Percentiles rank a stretch among this genome's conserved stretches.
These are phyloP conservation scores for Eupelmus urozonus DNA, from an alignment of 2,888 invertebrate genomes.

Conservation along the genomic window DNA sequence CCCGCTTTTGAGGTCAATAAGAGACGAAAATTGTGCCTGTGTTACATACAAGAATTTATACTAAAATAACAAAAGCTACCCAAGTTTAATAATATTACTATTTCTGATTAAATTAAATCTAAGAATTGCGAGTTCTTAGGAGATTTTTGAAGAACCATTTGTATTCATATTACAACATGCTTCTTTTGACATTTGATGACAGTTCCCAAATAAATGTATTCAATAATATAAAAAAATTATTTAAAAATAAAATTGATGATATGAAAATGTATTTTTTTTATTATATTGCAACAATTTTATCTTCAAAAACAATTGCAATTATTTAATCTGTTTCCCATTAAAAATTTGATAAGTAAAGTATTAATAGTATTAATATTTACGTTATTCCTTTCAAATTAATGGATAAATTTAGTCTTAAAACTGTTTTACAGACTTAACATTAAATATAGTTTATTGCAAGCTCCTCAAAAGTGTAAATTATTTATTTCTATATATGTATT, in stretches of 20 bases:
- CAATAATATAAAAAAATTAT: conserved; percentile 35
- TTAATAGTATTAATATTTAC: neutral
- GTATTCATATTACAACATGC: neutral
- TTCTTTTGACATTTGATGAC: conserved; percentile 23
- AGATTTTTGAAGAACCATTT: conserved; percentile 6
- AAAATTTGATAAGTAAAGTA: conserved; percentile 32
- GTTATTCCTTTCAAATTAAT: conserved; percentile 16
- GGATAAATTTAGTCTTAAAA: conserved; percentile 35
- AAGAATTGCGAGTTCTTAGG: conserved; percentile 26
- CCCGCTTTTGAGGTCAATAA: no score
- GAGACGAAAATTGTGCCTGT: no score
- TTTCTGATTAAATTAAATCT: conserved; percentile 1
- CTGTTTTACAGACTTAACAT: conserved; percentile 28
- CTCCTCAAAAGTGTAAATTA: conserved; percentile 40
- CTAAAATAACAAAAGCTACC: conserved; percentile 25
- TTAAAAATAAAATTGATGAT: conserved; percentile 34
- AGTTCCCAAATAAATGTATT: conserved; percentile 1
- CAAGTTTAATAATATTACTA: conserved; percentile 2
- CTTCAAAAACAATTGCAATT: conserved; percentile 30
- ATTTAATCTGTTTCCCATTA: conserved; percentile 36
- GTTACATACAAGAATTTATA: neutral
- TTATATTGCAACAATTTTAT: conserved; percentile 38
- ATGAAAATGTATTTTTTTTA: conserved; percentile 35
- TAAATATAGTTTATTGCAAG: conserved; percentile 46
- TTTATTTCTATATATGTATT: conserved; percentile 41